Conservation (phyloP, 2,113 vertebrate species). For the Bos indicus region DNA sequence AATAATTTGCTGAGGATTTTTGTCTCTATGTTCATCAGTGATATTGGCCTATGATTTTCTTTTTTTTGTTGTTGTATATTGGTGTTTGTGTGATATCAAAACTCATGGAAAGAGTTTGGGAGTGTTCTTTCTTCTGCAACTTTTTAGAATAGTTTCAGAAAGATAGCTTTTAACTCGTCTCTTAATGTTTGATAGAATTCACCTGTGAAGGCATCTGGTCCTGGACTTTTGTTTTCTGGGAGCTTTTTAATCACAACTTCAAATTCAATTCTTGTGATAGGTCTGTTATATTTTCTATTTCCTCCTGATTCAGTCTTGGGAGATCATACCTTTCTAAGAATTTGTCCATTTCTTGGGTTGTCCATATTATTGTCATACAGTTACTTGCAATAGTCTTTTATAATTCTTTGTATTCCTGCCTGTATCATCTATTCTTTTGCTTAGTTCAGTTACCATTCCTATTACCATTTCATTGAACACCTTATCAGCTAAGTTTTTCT, state of each 20-base stretch:
- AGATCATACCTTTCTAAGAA: not conserved
- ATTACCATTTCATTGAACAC: not conserved
- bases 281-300: not conserved
- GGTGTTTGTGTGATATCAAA: not conserved
- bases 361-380: not conserved
- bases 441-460: not conserved
- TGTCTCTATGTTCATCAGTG: not conserved
- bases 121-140: not conserved
- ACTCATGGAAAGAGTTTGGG: not conserved
- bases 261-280: not conserved
- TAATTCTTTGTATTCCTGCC: not conserved
- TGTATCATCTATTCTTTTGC: not conserved
- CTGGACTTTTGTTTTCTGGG: not conserved
- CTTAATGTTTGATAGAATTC: not conserved
- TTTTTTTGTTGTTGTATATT: not conserved
- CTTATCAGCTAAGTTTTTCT: not conserved
- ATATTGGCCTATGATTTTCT: not conserved
- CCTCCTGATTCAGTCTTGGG: not conserved
- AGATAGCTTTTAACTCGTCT: not conserved
- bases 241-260: not conserved
- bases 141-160: not conserved
- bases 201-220: not conserved
- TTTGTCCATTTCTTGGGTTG: not conserved
- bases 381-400: not conserved
- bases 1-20: not conserved